phyloP scores from a whole-genome alignment of 2,113 vertebrate species.

The Anolis carolinensis region DNA sequence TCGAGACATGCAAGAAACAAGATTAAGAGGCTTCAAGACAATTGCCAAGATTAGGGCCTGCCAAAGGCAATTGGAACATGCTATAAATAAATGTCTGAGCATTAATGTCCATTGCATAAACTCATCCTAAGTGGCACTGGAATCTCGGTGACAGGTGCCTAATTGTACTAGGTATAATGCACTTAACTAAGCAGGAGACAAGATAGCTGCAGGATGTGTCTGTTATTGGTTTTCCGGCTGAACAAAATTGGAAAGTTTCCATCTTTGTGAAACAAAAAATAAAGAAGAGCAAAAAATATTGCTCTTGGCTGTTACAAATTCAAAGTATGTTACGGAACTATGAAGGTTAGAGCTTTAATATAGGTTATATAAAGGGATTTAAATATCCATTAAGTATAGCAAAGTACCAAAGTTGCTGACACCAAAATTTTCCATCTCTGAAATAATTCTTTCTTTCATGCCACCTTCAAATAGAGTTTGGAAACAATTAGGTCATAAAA shows the following conservation, averaged over 20 bases:
- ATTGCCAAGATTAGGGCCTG: slow-evolving; percentile 52
- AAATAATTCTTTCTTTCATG: background rate
- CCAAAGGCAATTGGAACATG: slow-evolving; percentile 55
- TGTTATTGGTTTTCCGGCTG: background rate
- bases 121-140: slow-evolving; percentile 47
- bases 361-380: background rate
- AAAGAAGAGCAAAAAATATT: background rate
- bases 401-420: background rate
- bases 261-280: background rate
- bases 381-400: background rate
- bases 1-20: slow-evolving; percentile 18
- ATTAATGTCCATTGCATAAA: slow-evolving; percentile 61
- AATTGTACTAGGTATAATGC: slow-evolving; percentile 2
- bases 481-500: background rate
- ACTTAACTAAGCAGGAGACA: slow-evolving; percentile 30
- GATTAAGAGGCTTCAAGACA: slow-evolving; percentile 13
- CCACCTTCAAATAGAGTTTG: background rate
- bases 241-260: background rate
- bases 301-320: background rate
- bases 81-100: slow-evolving; percentile 56
- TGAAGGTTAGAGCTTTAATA: background rate
- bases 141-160: background rate
- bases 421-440: background rate
- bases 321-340: background rate
- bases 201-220: background rate